Base-by-base conservation (phyloP, 2,797 vertebrate genomes). In the Silurus aristotelis region DNA sequence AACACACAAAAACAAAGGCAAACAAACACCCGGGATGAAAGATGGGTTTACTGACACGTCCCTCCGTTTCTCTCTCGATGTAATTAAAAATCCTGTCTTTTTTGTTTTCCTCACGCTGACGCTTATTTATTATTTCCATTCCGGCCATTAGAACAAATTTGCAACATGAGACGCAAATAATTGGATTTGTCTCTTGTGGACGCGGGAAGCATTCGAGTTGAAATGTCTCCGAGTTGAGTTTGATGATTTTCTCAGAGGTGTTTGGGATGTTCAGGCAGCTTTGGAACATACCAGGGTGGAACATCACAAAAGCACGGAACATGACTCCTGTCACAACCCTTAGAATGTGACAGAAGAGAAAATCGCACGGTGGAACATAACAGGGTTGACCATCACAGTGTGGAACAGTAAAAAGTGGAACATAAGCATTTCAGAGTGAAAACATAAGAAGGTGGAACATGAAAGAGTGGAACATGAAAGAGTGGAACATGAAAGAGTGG, bases 61-160 rank as follows among this genome's bases (percentile, higher is more conserved):
- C 91, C 92, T 93, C 94, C 90, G 90, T 93, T 94, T 93, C 85
- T 85, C 94, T 95, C 95, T 95, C 95, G 95, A 95, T 94, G 95
- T 95, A 96, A 96, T 95, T 95, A 95, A 93, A 96, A 96, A 95
- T 95, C 92, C 89, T 92, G 92, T 94, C 92, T 93, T 94, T 95
- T 95, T 95, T 48, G 60, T 94, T 96, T 94, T 95, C 92, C 93
- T 91, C 93, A 92, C 88, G 91, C 94, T 87, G 93, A 90, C 90
- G 89, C 91, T 93, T 95, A 94, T 95, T 95, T 95, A 94, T 94
- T 94, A 64, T 94, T 92, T 92, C 92, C 92, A 92, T 94, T 95
- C 91, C 90, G 88, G 93, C 94, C 93, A 94, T 95, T 95, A 95
- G 92, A 95, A 93, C 93, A 94, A 95, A 95, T 95, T 95, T 95